Conservation (phyloP, 2,797 vertebrate genomes). For the Pipistrellus pygmaeus region DNA sequence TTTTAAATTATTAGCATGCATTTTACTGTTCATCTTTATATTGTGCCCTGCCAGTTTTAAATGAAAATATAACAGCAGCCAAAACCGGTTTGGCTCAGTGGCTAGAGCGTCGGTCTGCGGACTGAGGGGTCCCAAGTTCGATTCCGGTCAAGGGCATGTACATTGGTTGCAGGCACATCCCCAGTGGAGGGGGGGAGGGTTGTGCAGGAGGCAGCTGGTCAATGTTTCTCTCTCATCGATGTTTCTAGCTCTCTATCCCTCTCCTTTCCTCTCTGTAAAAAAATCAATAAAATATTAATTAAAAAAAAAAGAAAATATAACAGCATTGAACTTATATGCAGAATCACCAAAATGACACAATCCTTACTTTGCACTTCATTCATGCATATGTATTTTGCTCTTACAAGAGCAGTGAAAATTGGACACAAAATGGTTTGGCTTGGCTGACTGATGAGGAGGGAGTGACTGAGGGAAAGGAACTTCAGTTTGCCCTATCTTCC, state of each 20-base stretch:
- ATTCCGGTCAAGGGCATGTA: no score
- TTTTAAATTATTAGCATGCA: background rate
- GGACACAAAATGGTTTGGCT: background rate
- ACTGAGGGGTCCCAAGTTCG: no score
- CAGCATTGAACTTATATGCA: background rate
- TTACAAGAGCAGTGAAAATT: background rate
- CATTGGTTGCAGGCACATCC: no score
- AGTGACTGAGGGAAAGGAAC: background rate
- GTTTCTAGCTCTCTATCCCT: no score
- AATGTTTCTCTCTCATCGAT: no score
- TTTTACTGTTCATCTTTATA: background rate
- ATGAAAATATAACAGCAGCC: background rate
- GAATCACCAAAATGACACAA: background rate
- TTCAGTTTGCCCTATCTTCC: background rate
- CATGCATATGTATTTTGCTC: background rate
- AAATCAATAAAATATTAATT: no score
- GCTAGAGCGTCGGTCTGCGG: no score
- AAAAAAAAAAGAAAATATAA: background rate
- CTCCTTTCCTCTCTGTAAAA: no score
- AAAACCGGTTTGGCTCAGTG: no score
- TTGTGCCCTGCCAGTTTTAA: background rate
- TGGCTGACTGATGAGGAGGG: background rate
- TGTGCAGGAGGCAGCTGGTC: no score
- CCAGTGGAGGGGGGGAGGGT: no score
- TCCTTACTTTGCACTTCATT: background rate